Conservation (phyloP, 2,113 vertebrate genomes). For the Sphyrna mokarran region DNA sequence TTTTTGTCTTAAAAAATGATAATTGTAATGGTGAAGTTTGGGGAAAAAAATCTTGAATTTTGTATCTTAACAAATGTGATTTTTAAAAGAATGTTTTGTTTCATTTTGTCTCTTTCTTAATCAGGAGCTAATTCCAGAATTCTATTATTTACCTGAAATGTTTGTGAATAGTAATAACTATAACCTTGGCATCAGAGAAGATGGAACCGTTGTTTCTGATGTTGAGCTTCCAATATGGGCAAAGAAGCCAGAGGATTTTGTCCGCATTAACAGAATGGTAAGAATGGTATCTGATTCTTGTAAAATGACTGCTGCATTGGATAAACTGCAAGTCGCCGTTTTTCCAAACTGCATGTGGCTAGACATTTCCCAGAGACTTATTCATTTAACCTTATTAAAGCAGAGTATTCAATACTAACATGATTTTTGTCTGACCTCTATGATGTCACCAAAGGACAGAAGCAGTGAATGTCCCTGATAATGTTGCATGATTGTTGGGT, state of each 20-base stretch:
- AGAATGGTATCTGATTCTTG: constrained; percentile 42
- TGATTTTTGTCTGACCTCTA: constrained; percentile 70
- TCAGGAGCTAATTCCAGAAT: constrained; percentile 92
- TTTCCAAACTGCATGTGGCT: constrained; percentile 42
- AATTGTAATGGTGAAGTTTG: constrained; percentile 39
- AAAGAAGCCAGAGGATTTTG: constrained; percentile 91
- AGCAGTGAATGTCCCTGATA: constrained; percentile 67
- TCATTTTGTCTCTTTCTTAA: constrained; percentile 41
- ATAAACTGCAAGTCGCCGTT: constrained; percentile 17
- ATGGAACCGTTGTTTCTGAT: constrained; percentile 73
- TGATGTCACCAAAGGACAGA: constrained; percentile 66
- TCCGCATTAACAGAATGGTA: constrained; percentile 96
- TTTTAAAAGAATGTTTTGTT: constrained; percentile 29
- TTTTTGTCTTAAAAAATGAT: constrained; percentile 4
- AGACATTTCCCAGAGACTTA: constrained; percentile 56
- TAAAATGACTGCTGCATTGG: not conserved
- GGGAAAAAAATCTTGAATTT: constrained; percentile 21
- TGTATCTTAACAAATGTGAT: not conserved
- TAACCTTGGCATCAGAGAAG: constrained; percentile 80
- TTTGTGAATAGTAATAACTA: constrained; percentile 94
- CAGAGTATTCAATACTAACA: constrained; percentile 69
- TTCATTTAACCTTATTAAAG: constrained; percentile 80
- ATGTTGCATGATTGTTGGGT: constrained; percentile 71
- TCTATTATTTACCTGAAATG: constrained; percentile 97
- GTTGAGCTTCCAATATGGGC: constrained; percentile 91